Percentiles rank a stretch among this genome's conserved stretches.
Evolutionary conservation across 2,888 invertebrate species (phyloP).

Genomic region (Gymnosoma rotundatum): DNA sequence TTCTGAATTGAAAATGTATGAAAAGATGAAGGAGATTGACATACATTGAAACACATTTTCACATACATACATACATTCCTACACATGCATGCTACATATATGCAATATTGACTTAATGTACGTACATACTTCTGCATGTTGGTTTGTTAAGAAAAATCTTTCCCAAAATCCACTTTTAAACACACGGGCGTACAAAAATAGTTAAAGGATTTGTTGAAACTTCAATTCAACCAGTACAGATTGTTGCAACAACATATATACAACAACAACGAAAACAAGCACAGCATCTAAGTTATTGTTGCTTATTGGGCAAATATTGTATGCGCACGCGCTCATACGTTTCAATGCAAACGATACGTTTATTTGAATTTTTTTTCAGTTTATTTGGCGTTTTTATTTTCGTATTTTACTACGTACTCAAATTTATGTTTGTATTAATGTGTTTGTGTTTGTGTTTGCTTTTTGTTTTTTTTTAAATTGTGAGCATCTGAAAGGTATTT

Average conservation of each 20-base stretch:
- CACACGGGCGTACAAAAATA: conserved; percentile 36
- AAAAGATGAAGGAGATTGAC: conserved; percentile 57
- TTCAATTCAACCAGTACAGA: conserved; percentile 30
- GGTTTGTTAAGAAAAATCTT: conserved; percentile 24
- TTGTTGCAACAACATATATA: conserved; percentile 19
- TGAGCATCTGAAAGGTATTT: conserved; percentile 36
- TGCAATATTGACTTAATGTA: neutral
- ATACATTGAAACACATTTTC: conserved; percentile 7
- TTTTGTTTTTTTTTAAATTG: conserved; percentile 39
- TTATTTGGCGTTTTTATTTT: neutral
- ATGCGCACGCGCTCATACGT: conserved; percentile 78
- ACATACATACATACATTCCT: neutral
- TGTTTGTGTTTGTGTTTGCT: conserved; percentile 57
- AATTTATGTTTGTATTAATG: conserved; percentile 22
- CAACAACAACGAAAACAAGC: conserved; percentile 48
- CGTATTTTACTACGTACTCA: conserved; percentile 30
- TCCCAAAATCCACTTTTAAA: conserved; percentile 39
- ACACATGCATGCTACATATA: neutral
- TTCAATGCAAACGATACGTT: conserved; percentile 64
- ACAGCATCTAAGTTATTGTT: conserved; percentile 54
- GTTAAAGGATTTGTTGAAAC: conserved; percentile 12
- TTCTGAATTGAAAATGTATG: conserved; percentile 32
- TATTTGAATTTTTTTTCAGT: conserved; percentile 52
- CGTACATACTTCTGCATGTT: neutral
- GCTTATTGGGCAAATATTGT: conserved; percentile 75